Conservation (phyloP, 1,140 invertebrate genomes). For the Lasioglossum baleicum region DNA sequence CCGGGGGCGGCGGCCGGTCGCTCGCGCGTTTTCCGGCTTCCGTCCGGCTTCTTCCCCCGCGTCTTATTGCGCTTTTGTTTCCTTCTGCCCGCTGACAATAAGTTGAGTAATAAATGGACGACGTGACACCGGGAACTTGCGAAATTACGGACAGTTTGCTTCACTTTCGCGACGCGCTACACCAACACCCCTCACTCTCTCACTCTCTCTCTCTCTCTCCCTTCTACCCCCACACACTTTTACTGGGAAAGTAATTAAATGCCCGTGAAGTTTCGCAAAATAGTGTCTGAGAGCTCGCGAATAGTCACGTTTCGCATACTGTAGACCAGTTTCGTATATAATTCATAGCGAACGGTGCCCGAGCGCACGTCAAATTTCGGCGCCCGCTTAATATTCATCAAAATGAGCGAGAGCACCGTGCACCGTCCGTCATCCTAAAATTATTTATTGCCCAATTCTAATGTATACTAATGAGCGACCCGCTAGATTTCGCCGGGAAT, state of each 20-base stretch:
- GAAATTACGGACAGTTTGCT: conserved; percentile 43
- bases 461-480: background rate
- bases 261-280: conserved; percentile 21
- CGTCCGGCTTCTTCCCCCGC: conserved; percentile 43
- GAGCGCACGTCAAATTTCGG: background rate
- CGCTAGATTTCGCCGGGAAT: too few relatives aligned
- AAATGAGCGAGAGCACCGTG: background rate
- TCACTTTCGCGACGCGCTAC: conserved; percentile 3
- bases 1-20: conserved; percentile 1
- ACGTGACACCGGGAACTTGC: conserved; percentile 55
- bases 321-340: conserved; percentile 1
- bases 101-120: conserved; percentile 54
- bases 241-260: conserved; percentile 32
- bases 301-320: background rate
- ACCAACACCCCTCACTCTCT: too few relatives aligned
- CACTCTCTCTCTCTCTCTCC: too few relatives aligned
- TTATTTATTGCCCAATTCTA: background rate
- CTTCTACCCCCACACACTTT: background rate
- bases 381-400: background rate
- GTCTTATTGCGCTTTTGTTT: conserved; percentile 67
- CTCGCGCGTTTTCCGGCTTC: conserved; percentile 15
- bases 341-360: background rate
- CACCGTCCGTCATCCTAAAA: background rate
- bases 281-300: conserved; percentile 23
- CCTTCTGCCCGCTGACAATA: conserved; percentile 66